phyloP scores from a whole-genome alignment of 2,797 vertebrate genomes.

The Potorous gilbertii region DNA sequence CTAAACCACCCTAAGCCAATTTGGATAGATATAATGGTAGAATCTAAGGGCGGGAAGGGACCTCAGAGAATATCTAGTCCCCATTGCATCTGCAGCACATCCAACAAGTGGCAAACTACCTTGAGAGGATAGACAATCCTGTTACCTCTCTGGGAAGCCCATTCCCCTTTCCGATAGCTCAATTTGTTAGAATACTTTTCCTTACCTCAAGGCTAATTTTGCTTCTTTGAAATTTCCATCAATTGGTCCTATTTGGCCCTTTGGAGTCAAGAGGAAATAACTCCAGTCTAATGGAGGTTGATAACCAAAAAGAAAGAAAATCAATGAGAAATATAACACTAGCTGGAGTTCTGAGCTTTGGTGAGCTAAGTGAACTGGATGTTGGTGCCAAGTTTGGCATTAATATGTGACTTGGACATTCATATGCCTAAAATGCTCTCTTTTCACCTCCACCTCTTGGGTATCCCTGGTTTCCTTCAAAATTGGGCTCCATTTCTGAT shows the following conservation, averaged over 20 bases:
- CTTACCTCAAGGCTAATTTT: background rate
- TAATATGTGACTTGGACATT: background rate
- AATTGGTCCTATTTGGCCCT: too few relatives aligned
- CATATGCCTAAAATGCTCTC: background rate
- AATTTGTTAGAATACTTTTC: background rate
- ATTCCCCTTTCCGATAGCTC: background rate
- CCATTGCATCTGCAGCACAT: background rate
- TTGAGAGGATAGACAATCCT: background rate
- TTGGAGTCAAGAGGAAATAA: background rate
- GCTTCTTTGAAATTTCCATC: background rate
- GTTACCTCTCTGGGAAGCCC: background rate
- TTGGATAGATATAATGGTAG: background rate
- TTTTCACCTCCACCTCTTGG: background rate
- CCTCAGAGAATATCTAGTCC: background rate
- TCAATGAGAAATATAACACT: background rate
- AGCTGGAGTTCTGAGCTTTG: background rate
- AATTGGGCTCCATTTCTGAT: background rate
- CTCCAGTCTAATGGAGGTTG: background rate
- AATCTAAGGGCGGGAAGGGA: background rate
- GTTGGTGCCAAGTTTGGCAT: background rate
- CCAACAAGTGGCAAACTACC: background rate
- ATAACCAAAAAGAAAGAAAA: background rate
- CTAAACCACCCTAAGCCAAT: background rate
- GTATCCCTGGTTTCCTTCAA: background rate
- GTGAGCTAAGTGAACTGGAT: background rate